Evolutionary conservation across 2,797 vertebrate species (phyloP).

Genomic region (Pampus argenteus): DNA sequence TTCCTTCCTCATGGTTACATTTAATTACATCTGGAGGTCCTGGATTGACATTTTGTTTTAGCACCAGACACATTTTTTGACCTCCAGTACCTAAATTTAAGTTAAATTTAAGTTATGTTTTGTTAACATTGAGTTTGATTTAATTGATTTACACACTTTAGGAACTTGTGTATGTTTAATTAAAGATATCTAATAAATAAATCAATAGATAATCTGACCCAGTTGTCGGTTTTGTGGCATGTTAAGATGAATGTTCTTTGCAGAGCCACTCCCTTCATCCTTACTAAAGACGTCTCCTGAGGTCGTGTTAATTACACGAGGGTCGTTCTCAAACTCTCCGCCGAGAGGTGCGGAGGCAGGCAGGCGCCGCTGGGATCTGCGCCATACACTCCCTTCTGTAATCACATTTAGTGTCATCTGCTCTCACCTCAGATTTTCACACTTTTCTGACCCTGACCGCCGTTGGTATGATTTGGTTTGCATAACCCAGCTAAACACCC

Average conservation of each 20-base stretch:
- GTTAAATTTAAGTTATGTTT: too few relatives aligned
- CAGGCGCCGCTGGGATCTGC: constrained; percentile 13
- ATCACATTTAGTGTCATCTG: constrained; percentile 18
- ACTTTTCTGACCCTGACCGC: not conserved
- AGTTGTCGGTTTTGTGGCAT: not conserved
- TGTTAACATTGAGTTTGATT: too few relatives aligned
- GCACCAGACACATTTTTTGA: too few relatives aligned
- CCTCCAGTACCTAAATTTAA: too few relatives aligned
- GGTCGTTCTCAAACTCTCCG: constrained; percentile 25
- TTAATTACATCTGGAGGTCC: too few relatives aligned
- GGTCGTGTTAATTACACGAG: constrained; percentile 58
- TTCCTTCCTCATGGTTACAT: too few relatives aligned
- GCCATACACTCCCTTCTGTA: not conserved
- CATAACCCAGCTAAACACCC: not conserved
- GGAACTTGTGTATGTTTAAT: too few relatives aligned
- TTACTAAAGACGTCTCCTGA: constrained; percentile 36
- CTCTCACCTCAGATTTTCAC: constrained; percentile 8
- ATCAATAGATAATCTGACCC: not conserved
- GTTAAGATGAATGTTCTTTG: not conserved
- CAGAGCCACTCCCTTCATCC: not conserved
- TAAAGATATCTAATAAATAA: not conserved
- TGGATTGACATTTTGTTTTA: too few relatives aligned
- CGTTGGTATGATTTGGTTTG: not conserved
- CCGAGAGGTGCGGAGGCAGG: constrained; percentile 17
- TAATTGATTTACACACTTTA: too few relatives aligned